phyloP scores from a whole-genome alignment of 92 coral and sea anemone species.

The Zoanthus sansibaricus region DNA sequence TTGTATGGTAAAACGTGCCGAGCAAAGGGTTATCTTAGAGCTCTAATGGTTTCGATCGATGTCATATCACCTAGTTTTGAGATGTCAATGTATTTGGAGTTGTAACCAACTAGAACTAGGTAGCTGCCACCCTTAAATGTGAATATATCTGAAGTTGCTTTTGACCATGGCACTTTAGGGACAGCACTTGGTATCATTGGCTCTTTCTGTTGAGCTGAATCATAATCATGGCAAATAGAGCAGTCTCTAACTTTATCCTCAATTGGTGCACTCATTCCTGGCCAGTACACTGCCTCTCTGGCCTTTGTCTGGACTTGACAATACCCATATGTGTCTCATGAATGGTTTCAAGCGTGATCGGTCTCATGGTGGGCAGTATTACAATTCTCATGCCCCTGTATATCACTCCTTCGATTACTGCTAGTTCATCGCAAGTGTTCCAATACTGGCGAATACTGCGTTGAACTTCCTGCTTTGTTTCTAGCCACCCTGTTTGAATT shows the following conservation, averaged over 20 bases:
- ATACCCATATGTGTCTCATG: constrained; percentile 64
- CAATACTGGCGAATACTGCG: constrained; percentile 49
- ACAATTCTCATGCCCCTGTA: constrained; percentile 58
- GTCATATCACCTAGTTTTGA: constrained; percentile 56
- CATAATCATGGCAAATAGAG: constrained; percentile 51
- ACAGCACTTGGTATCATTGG: no score
- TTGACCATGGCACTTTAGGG: no score
- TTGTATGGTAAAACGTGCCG: no score
- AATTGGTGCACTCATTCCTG: constrained; percentile 48
- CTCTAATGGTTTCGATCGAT: constrained; percentile 42
- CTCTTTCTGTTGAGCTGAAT: constrained; percentile 53
- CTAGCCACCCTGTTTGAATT: constrained; percentile 58
- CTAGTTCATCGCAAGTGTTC: constrained; percentile 60
- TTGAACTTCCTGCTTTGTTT: constrained; percentile 47
- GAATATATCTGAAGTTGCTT: constrained; percentile 44
- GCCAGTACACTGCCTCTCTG: constrained; percentile 70
- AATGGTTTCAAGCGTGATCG: constrained; percentile 52
- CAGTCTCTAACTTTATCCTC: constrained; percentile 45
- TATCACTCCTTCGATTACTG: constrained; percentile 39
- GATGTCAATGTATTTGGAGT: constrained; percentile 69
- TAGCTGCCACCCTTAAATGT: constrained; percentile 58
- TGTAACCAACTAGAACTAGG: constrained; percentile 63
- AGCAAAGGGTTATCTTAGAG: constrained; percentile 54
- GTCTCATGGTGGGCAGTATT: constrained; percentile 62
- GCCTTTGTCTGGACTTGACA: constrained; percentile 66